A percentile compares a stretch with the other conserved stretches of the same genome.
These are phyloP conservation scores for Eudyptes chrysolophus DNA, from an alignment of 2,113 vertebrate species.

Conservation along the genomic window DNA sequence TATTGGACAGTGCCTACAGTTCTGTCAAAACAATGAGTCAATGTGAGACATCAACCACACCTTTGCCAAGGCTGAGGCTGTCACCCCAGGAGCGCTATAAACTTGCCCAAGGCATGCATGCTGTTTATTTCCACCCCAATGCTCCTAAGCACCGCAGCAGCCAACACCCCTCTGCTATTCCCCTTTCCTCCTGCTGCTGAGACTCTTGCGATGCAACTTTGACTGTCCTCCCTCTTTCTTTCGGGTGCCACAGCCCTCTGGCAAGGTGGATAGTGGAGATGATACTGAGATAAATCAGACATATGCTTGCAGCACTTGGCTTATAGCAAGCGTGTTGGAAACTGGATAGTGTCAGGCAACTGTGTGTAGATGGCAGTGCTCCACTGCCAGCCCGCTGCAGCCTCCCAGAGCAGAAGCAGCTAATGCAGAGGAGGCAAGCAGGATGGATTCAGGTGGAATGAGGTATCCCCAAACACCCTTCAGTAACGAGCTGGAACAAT, in stretches of 20 bases:
- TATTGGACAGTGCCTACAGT: background rate
- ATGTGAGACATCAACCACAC: constrained; percentile 2
- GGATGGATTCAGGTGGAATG: background rate
- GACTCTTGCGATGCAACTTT: background rate
- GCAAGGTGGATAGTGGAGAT: background rate
- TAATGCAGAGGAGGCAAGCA: background rate
- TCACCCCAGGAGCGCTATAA: background rate
- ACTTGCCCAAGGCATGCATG: background rate
- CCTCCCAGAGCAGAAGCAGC: background rate
- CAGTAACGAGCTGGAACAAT: background rate
- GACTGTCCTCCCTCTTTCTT: background rate
- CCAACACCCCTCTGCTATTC: background rate
- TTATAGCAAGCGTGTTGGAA: background rate
- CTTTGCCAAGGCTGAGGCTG: background rate
- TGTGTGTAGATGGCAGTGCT: constrained; percentile 13
- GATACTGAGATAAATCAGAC: background rate
- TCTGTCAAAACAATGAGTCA: background rate
- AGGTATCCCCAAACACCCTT: background rate
- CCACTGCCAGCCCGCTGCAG: background rate
- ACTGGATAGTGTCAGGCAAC: background rate
- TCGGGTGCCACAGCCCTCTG: background rate
- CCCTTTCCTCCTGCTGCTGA: background rate
- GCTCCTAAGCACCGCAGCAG: background rate
- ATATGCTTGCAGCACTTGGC: background rate
- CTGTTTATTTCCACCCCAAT: background rate